Percentiles rank a stretch among this genome's conserved stretches.
These are phyloP conservation scores for Gymnocheta viridis DNA, from an alignment of 2,888 invertebrate genomes.

Conservation along the genomic window DNA sequence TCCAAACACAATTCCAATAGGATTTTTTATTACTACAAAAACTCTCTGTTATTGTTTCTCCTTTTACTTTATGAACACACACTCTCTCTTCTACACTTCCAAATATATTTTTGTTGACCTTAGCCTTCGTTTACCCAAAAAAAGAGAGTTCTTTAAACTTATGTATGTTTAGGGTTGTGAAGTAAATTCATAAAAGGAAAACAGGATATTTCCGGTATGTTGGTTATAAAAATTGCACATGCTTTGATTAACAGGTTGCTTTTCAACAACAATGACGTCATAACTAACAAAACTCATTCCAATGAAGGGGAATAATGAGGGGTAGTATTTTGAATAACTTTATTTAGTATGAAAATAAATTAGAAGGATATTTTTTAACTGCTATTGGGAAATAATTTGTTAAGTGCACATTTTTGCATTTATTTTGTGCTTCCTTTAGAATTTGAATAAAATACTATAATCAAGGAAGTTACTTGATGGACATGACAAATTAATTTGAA, in stretches of 20 bases:
- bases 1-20: conserved; percentile 54
- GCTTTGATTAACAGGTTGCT: conserved; percentile 67
- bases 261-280: conserved; percentile 60
- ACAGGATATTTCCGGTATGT: conserved; percentile 55
- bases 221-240: conserved; percentile 27
- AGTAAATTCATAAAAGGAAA: background rate
- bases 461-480: conserved; percentile 15
- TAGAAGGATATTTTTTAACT: background rate
- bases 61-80: background rate
- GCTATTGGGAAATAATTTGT: too few species aligned
- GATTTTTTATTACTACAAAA: background rate
- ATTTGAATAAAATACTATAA: background rate
- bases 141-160: conserved; percentile 58
- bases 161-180: conserved; percentile 27
- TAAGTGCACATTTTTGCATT: background rate
- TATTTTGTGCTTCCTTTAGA: background rate
- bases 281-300: conserved; percentile 21
- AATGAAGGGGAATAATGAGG: conserved; percentile 5
- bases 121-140: conserved; percentile 57
- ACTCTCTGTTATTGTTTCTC: conserved; percentile 67
- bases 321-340: background rate
- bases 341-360: background rate
- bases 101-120: conserved; percentile 57
- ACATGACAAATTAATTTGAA: background rate
- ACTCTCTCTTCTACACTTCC: background rate